Evolutionary conservation across 1,140 invertebrate species (phyloP).

Genomic region (Sesamia nonagrioides): DNA sequence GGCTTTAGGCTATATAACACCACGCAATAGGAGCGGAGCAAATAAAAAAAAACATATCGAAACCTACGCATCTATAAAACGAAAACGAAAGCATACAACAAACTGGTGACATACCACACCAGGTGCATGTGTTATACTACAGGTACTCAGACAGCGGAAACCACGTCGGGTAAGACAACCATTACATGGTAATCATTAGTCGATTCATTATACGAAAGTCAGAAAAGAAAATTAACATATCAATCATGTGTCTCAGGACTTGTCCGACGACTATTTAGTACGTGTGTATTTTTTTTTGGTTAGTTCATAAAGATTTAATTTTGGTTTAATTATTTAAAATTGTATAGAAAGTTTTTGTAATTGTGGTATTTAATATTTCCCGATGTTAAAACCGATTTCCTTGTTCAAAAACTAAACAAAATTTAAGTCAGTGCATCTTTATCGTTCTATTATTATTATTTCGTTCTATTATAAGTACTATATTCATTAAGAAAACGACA

Average conservation of each 20-base stretch:
- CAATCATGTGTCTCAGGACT: constrained; percentile 8
- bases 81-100: neutral
- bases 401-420: too few species aligned
- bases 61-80: too few species aligned
- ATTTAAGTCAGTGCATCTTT: too few species aligned
- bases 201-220: constrained; percentile 5
- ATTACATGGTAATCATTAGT: constrained; percentile 13
- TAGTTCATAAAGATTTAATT: neutral
- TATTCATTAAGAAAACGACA: too few species aligned
- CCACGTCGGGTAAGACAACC: neutral
- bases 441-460: too few species aligned
- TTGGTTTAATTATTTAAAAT: neutral
- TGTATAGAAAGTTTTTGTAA: neutral
- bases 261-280: neutral
- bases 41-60: too few species aligned
- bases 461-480: too few species aligned
- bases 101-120: constrained; percentile 6
- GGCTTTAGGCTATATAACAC: too few species aligned
- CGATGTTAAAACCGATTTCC: too few species aligned
- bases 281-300: neutral
- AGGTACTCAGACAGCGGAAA: neutral
- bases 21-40: too few species aligned
- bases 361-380: too few species aligned
- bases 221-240: constrained; percentile 9
- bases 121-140: neutral